Conservation (phyloP, 2,797 vertebrate species). For the Dryobates pubescens region DNA sequence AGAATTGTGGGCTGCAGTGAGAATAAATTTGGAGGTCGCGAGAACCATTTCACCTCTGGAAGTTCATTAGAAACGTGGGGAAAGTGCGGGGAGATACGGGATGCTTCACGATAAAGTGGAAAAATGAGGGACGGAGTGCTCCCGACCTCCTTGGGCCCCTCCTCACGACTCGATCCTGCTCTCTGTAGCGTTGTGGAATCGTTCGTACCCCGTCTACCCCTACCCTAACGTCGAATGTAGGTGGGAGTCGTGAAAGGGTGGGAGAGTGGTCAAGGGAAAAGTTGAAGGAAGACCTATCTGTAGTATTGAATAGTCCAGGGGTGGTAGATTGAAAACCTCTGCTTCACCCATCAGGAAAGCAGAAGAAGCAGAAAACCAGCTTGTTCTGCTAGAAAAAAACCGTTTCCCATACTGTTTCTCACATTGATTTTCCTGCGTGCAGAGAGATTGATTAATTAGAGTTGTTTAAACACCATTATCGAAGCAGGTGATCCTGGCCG, state of each 20-base stretch:
- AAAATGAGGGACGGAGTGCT: accelerated
- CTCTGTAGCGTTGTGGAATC: accelerated
- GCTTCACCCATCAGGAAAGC: accelerated
- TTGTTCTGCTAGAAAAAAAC: neutral
- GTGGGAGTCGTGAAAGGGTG: accelerated
- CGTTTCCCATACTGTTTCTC: accelerated
- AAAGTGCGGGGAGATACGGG: accelerated
- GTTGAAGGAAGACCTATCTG: accelerated
- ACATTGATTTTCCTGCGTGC: neutral
- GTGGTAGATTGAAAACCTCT: neutral
- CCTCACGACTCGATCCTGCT: accelerated
- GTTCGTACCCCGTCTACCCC: accelerated
- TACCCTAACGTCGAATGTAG: too few relatives aligned
- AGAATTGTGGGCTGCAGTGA: accelerated
- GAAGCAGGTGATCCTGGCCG: neutral
- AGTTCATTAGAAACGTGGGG: accelerated
- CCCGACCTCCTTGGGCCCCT: accelerated
- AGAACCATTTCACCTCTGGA: accelerated
- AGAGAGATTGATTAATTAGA: accelerated
- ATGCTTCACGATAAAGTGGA: neutral
- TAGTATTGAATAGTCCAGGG: accelerated
- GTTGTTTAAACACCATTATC: accelerated
- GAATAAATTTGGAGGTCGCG: accelerated
- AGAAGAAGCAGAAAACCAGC: neutral
- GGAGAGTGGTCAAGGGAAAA: neutral